Evolutionary conservation across 1,140 invertebrate species (phyloP).

Genomic region (Galendromus occidentalis): DNA sequence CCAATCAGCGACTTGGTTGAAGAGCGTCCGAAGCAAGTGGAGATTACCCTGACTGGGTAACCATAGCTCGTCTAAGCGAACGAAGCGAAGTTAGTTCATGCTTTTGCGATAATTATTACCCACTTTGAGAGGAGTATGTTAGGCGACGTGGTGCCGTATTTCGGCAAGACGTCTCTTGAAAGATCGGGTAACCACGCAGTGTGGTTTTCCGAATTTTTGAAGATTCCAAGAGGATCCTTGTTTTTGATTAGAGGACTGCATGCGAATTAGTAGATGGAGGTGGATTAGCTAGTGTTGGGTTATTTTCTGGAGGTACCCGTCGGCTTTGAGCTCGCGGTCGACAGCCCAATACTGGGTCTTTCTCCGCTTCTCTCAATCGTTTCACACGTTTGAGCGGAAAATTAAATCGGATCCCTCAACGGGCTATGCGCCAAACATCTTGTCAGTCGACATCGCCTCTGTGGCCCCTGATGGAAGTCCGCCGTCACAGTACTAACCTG

Average conservation of each 20-base stretch:
- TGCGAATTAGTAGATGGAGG: not conserved
- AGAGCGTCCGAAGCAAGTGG: not conserved
- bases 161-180: not conserved
- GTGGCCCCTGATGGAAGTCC: not conserved
- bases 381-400: not conserved
- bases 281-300: not conserved
- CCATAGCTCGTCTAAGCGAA: too few species aligned
- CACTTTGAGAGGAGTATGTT: not conserved
- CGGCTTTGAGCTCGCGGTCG: not conserved
- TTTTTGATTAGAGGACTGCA: not conserved
- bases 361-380: not conserved
- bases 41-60: too few species aligned
- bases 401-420: not conserved
- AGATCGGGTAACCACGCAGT: too few species aligned
- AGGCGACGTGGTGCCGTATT: not conserved
- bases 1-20: not conserved
- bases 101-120: not conserved
- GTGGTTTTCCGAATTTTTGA: not conserved
- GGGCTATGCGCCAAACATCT: not conserved
- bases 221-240: not conserved
- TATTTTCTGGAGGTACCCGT: not conserved
- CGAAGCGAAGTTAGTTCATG: not conserved
- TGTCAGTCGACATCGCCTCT: not conserved
- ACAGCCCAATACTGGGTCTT: not conserved
- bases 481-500: not conserved